Evolutionary conservation across 2,797 vertebrate species (phyloP).

Genomic region (Moxostoma hubbsi): DNA sequence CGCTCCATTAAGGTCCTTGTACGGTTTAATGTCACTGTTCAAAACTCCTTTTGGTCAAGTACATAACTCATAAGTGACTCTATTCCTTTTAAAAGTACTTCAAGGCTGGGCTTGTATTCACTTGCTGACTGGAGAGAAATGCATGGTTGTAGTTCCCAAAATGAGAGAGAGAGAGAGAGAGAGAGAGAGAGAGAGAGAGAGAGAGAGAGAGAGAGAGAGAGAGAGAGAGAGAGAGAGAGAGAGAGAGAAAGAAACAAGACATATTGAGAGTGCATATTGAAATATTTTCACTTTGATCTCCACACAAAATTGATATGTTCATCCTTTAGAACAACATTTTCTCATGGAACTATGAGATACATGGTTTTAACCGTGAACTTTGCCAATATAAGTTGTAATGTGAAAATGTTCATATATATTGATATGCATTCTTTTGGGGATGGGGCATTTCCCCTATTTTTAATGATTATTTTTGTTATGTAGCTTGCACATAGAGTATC

Average conservation of each 20-base stretch:
- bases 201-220: neutral
- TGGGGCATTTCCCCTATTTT: neutral
- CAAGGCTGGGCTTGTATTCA: conserved; percentile 49
- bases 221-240: too few species aligned
- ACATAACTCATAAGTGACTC: conserved; percentile 52
- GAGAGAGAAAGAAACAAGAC: conserved; percentile 1
- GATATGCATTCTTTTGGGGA: conserved; percentile 9
- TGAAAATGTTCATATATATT: neutral
- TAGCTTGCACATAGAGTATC: too few species aligned
- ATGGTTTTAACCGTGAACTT: neutral
- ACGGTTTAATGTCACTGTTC: conserved; percentile 53
- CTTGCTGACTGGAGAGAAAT: conserved; percentile 50
- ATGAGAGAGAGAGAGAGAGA: conserved; percentile 2
- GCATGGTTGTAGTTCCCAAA: conserved; percentile 33
- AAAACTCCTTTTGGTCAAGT: conserved; percentile 61
- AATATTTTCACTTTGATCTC: neutral
- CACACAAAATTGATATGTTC: conserved; percentile 7
- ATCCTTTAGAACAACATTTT: neutral
- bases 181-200: too few species aligned
- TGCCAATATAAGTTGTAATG: neutral
- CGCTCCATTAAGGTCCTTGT: conserved; percentile 54
- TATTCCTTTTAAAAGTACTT: conserved; percentile 55
- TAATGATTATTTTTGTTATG: neutral
- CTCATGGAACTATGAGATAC: neutral
- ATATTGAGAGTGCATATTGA: conserved; percentile 30